Conservation (phyloP, 2,113 vertebrate genomes). For the Lepus europaeus region DNA sequence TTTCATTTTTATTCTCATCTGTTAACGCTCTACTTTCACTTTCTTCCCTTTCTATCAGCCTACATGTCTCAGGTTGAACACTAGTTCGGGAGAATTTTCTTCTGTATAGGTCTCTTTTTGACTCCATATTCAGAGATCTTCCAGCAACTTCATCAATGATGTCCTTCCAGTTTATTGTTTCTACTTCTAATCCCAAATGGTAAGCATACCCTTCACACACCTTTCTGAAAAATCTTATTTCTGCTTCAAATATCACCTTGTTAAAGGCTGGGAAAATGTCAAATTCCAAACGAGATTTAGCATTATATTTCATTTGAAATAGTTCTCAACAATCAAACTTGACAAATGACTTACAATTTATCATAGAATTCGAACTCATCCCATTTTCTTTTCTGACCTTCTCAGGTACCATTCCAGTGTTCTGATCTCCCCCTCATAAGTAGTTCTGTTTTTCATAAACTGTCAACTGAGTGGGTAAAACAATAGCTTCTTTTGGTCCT, state of each 20-base stretch:
- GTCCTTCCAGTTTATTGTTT: conserved; percentile 59
- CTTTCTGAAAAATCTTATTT: conserved; percentile 17
- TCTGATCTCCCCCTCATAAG: background rate
- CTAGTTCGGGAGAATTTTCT: background rate
- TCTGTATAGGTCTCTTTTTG: conserved; percentile 4
- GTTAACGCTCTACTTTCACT: background rate
- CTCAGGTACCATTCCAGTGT: background rate
- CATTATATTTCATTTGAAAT: conserved; percentile 32
- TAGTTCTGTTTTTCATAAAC: background rate
- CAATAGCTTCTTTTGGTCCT: background rate
- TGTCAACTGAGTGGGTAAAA: background rate
- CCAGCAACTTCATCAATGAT: conserved; percentile 49
- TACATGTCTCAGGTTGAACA: background rate
- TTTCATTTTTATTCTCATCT: background rate
- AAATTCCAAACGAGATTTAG: conserved; percentile 19
- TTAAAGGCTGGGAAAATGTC: background rate
- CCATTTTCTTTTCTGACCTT: background rate
- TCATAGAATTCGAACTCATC: background rate
- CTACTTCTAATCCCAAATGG: conserved; percentile 54
- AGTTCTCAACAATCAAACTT: background rate
- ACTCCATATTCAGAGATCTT: background rate
- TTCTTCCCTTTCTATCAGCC: background rate
- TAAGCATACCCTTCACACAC: conserved; percentile 32
- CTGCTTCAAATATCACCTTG: conserved; percentile 66
- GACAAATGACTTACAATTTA: background rate